Evolutionary conservation across 2,113 vertebrate species (phyloP).

Genomic region (Scophthalmus maximus): DNA sequence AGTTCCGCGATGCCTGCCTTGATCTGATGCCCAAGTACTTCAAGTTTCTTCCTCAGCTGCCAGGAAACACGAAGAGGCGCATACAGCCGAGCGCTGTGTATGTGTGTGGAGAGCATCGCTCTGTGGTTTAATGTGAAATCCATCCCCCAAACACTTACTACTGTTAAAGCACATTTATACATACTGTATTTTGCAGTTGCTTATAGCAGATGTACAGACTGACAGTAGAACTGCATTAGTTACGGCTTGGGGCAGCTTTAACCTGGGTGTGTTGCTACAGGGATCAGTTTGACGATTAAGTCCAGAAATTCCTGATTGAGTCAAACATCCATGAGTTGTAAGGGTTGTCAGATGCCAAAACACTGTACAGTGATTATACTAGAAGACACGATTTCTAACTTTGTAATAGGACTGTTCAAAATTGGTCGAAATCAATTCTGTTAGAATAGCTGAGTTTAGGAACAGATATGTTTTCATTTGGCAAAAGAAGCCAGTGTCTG

Average conservation of each 20-base stretch:
- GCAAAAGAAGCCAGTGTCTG: background rate
- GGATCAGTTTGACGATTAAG: background rate
- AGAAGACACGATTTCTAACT: no score
- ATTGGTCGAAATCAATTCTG: no score
- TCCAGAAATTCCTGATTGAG: no score
- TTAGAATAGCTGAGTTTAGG: background rate
- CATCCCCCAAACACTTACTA: background rate
- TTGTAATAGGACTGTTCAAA: no score
- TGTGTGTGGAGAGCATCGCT: slow-evolving; percentile 93
- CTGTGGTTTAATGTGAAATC: slow-evolving; percentile 83
- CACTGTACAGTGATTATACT: no score
- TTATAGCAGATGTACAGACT: slow-evolving; percentile 9
- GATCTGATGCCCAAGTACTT: slow-evolving; percentile 97
- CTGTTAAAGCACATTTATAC: slow-evolving; percentile 14
- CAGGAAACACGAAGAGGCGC: slow-evolving; percentile 89
- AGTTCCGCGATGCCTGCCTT: slow-evolving; percentile 96
- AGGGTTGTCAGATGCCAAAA: background rate
- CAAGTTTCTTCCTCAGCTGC: slow-evolving; percentile 93
- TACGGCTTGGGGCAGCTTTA: background rate
- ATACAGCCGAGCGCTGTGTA: slow-evolving; percentile 96
- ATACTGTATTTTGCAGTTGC: background rate
- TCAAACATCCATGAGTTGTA: background rate
- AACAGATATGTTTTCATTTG: background rate
- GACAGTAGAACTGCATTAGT: slow-evolving; percentile 30
- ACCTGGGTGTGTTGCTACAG: background rate